Evolutionary conservation across 2,888 invertebrate species (phyloP).

Genomic region (Germaria angustata): DNA sequence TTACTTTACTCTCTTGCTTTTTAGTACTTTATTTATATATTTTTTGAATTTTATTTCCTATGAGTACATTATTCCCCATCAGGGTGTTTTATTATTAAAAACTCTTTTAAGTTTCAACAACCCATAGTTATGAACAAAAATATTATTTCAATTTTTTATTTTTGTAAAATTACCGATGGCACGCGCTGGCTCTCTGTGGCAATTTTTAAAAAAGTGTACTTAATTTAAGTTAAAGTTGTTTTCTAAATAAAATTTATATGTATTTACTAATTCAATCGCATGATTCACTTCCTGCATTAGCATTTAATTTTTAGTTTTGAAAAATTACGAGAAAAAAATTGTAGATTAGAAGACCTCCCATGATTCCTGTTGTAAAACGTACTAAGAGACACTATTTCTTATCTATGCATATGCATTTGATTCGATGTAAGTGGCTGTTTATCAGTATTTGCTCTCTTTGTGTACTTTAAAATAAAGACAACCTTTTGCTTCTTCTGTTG

Average conservation of each 20-base stretch:
- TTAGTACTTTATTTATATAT: background rate
- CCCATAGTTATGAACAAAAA: background rate
- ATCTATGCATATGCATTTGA: constrained; percentile 30
- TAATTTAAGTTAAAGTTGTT: background rate
- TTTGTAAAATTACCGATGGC: constrained; percentile 19
- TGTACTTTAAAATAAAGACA: constrained; percentile 10
- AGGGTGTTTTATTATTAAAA: constrained; percentile 17
- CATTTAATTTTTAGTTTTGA: background rate
- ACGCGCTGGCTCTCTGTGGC: constrained; percentile 6
- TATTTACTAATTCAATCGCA: background rate
- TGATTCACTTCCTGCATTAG: constrained; percentile 28
- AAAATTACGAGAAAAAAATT: background rate
- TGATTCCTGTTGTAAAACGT: background rate
- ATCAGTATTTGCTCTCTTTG: background rate
- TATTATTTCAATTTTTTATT: constrained; percentile 4
- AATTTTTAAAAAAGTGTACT: background rate
- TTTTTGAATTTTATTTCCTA: background rate
- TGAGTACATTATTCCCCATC: background rate
- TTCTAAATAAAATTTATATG: background rate
- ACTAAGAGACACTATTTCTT: background rate
- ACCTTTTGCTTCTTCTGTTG: constrained; percentile 34
- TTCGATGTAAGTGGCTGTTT: constrained; percentile 9
- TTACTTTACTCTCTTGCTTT: constrained; percentile 22
- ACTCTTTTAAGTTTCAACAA: background rate
- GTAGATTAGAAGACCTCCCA: constrained; percentile 8